A percentile compares a stretch with the other conserved stretches of the same genome.
These are phyloP conservation scores for Lophochroa leadbeateri DNA, from an alignment of 2,113 vertebrate genomes.

Conservation along the genomic window DNA sequence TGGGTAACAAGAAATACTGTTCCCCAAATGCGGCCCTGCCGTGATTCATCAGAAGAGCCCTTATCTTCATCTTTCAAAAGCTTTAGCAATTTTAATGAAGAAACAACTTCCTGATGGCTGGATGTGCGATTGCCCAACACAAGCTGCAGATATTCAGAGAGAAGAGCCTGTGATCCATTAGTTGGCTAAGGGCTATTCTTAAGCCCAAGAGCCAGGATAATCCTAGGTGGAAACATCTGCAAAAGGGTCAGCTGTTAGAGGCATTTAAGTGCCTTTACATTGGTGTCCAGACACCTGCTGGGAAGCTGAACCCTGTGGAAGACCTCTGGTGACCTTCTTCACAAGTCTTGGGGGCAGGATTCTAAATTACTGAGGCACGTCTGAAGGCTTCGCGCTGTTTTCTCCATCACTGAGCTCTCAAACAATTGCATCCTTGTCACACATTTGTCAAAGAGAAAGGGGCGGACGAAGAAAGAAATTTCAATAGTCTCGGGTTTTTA, in stretches of 20 bases:
- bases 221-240: conserved; percentile 45
- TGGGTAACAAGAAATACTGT: not conserved
- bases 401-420: conserved; percentile 9
- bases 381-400: conserved; percentile 32
- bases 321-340: conserved; percentile 52
- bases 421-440: conserved; percentile 60
- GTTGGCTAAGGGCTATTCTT: conserved; percentile 13
- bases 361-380: conserved; percentile 48
- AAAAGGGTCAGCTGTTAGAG: conserved; percentile 44
- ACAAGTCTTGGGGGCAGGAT: conserved; percentile 26
- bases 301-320: conserved; percentile 36
- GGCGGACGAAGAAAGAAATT: conserved; percentile 49
- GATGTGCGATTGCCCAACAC: not conserved
- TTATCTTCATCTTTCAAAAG: conserved; percentile 7
- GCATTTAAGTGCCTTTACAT: conserved; percentile 42
- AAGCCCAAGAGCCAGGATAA: not conserved
- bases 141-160: conserved; percentile 5
- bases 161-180: not conserved
- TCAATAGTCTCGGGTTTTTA: conserved; percentile 56
- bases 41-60: conserved; percentile 30
- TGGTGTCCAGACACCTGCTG: conserved; percentile 22
- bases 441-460: conserved; percentile 56
- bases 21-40: not conserved
- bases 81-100: conserved; percentile 33
- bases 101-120: conserved; percentile 42